Conservation (phyloP, 2,113 vertebrate genomes). For the Abramis brama region DNA sequence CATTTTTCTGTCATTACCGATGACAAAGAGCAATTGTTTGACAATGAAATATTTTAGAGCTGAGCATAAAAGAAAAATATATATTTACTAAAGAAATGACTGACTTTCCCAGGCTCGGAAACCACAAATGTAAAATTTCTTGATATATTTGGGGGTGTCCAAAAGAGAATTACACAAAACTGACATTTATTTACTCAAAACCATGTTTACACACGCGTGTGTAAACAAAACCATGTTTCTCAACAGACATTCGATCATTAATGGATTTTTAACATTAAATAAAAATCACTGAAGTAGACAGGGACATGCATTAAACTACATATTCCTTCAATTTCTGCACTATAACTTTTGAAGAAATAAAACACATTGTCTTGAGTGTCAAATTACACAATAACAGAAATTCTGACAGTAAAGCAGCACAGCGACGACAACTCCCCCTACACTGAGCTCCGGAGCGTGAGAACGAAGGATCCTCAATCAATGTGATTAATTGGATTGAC, state of each 20-base stretch:
- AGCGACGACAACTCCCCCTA: neutral
- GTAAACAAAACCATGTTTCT: neutral
- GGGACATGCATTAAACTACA: neutral
- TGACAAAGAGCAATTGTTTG: neutral
- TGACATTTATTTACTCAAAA: neutral
- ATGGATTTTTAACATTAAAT: neutral
- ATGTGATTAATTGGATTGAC: slow-evolving; percentile 37
- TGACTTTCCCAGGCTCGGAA: neutral
- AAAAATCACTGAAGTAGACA: neutral
- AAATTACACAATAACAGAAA: neutral
- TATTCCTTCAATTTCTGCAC: neutral
- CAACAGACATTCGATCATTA: neutral
- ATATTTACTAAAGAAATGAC: neutral
- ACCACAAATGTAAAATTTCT: neutral
- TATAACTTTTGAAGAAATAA: neutral
- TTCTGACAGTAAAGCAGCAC: neutral
- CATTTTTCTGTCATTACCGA: too few species aligned
- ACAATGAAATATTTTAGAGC: neutral
- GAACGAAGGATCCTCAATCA: neutral
- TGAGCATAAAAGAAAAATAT: neutral
- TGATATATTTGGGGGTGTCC: neutral
- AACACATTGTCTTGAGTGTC: neutral
- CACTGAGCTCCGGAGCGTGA: slow-evolving; percentile 26
- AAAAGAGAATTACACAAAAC: neutral
- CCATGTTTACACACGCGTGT: too few species aligned